Evolutionary conservation across 2,113 vertebrate genomes (phyloP).

Genomic region (Chaetura pelagica): DNA sequence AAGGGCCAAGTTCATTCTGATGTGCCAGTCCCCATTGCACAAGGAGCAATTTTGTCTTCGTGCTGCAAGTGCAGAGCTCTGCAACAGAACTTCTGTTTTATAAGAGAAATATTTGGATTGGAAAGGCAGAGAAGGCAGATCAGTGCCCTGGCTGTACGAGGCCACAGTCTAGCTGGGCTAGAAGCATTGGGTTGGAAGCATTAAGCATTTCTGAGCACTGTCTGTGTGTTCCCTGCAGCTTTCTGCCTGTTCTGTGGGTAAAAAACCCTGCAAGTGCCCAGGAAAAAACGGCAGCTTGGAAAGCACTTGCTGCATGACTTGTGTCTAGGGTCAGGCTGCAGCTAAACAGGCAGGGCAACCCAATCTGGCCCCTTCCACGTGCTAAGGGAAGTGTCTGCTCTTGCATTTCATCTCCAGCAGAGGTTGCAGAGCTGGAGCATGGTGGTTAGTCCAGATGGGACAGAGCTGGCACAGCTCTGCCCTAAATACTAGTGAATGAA

Average conservation of each 20-base stretch:
- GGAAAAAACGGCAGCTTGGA: neutral
- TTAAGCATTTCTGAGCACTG: neutral
- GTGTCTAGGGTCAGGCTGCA: neutral
- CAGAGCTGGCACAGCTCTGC: neutral
- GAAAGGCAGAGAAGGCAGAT: neutral
- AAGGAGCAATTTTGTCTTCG: neutral
- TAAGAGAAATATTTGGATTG: neutral
- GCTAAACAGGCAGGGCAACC: neutral
- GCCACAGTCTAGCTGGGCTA: neutral
- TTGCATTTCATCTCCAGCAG: neutral
- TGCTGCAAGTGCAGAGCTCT: conserved; percentile 5
- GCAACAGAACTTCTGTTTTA: neutral
- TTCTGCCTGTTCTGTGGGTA: neutral
- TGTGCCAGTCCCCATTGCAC: neutral
- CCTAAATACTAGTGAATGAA: neutral
- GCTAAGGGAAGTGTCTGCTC: neutral
- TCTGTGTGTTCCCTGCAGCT: neutral
- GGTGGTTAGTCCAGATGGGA: fast-evolving
- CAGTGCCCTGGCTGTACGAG: neutral
- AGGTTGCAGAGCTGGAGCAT: neutral
- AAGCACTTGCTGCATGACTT: neutral
- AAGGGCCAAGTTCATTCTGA: neutral
- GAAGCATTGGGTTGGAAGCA: neutral
- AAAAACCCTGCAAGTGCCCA: neutral
- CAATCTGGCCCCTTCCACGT: neutral